A percentile compares a stretch with the other conserved stretches of the same genome.
Conservation (phyloP, 1,140 invertebrate genomes). For the Drosophila navojoa region DNA sequence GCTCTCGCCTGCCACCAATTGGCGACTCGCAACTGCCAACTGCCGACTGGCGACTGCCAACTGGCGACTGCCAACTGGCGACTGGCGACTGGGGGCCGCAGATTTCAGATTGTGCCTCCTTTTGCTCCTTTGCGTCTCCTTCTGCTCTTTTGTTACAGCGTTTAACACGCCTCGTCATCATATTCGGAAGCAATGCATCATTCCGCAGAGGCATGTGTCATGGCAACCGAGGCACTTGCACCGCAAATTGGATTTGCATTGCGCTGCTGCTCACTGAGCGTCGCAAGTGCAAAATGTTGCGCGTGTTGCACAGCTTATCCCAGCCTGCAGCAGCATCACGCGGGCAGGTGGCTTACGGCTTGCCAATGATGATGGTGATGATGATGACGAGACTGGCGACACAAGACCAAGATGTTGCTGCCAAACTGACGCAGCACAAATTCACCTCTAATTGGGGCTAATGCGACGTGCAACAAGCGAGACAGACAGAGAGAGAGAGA, state of each 20-base stretch:
- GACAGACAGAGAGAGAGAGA: not conserved
- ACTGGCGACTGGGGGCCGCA: conserved; percentile 47
- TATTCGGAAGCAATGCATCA: conserved; percentile 82
- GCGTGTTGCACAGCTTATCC: conserved; percentile 34
- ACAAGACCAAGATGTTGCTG: conserved; percentile 23
- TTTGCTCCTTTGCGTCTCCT: not conserved
- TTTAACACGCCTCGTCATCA: conserved; percentile 80
- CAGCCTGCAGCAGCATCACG: conserved; percentile 9
- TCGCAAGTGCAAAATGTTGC: conserved; percentile 67
- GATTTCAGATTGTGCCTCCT: conserved; percentile 42
- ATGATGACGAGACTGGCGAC: conserved; percentile 1
- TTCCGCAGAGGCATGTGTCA: conserved; percentile 72
- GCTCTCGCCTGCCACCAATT: conserved; percentile 13
- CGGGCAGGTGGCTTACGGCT: conserved; percentile 52
- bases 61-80: conserved; percentile 12
- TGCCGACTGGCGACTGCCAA: conserved; percentile 29
- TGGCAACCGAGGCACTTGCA: conserved; percentile 75
- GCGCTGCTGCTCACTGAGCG: conserved; percentile 34
- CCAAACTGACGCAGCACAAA: conserved; percentile 34
- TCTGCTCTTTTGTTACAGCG: conserved; percentile 24
- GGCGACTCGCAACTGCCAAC: conserved; percentile 25
- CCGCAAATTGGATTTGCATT: conserved; percentile 78
- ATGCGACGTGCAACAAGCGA: conserved; percentile 15
- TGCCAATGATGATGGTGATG: conserved; percentile 42
- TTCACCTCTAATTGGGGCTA: conserved; percentile 30